Percentiles rank a stretch among this genome's conserved stretches.
Conservation (phyloP, 2,888 invertebrate species). For the Amblyteles armatorius region DNA sequence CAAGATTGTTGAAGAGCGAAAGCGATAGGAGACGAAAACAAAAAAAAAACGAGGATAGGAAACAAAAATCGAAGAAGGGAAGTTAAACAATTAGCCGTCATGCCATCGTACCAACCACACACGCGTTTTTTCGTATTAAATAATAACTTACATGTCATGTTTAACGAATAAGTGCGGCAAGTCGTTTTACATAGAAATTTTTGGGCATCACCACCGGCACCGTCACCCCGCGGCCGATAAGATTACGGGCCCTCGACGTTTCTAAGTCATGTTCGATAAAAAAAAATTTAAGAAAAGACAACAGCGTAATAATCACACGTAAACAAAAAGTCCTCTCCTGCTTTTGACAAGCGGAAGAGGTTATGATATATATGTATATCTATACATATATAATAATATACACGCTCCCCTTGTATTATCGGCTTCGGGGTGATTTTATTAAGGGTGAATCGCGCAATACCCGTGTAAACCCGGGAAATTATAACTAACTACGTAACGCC, state of each 20-base stretch:
- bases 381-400: not conserved
- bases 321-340: constrained; percentile 41
- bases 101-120: constrained; percentile 53
- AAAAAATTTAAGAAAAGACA: constrained; percentile 57
- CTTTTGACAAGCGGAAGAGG: constrained; percentile 25
- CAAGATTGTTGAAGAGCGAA: constrained; percentile 22
- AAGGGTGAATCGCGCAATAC: constrained; percentile 41
- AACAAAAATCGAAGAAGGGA: not conserved
- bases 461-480: constrained; percentile 38
- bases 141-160: constrained; percentile 70
- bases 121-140: constrained; percentile 66
- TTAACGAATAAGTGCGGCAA: constrained; percentile 70
- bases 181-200: constrained; percentile 69
- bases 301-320: constrained; percentile 25
- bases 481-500: constrained; percentile 79
- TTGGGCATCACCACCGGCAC: constrained; percentile 42
- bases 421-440: constrained; percentile 58
- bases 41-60: constrained; percentile 14
- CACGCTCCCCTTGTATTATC: constrained; percentile 33
- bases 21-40: constrained; percentile 14
- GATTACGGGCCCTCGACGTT: constrained; percentile 33
- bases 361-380: constrained; percentile 30
- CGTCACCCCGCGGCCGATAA: constrained; percentile 56
- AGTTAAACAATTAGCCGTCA: constrained; percentile 32
- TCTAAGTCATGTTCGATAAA: constrained; percentile 74